Base-by-base conservation (phyloP, 2,888 invertebrate genomes). In the Cryptophagus acutangulus region DNA sequence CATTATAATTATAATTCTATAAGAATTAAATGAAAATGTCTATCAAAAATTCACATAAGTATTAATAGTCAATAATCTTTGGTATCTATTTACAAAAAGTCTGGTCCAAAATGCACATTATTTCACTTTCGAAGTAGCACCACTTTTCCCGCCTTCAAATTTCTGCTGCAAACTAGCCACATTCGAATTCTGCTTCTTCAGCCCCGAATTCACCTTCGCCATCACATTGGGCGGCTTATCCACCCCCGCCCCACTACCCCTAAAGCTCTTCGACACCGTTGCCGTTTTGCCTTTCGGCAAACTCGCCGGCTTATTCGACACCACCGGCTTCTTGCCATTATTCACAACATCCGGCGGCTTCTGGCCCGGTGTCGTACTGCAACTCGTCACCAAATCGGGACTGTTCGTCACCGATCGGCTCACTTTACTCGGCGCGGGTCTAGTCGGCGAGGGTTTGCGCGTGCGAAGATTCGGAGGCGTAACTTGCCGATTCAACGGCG, bases 131-230 rank as follows among this genome's bases (percentile, higher is more conserved):
- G 40, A 35, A 8, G 43, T 41, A 39, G 38, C 34, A 13, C 33
- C 33, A 33, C 28, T 13, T 12, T 45, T 54, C 36, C 69, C 70
- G 56, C 75, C 78, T 68, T 87, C 87, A 62, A 87, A 87, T 65
- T 84, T 86, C 57, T 85, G 85, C 58, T 87, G 87, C 54, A 87
- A 70, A 41, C 82, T 81, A 17, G 86, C 86, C 38, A 87, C 84
- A 63, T 80, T 84, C 13, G 84, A 84, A 28, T 79, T 79, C 49
- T 71, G 69, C 30, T 63, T 66, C 58, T 74, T 75, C 28, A 72
- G 69, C 37, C 71, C 70, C 38, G 66, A 66, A 6, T 35, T 49
- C 28, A 47, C 39, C 40, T 54, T 54, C 34, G 41, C 47, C 35
- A 46, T 49, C n/a, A 45, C 36, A 8, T 49, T 45, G 14, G 53